A percentile compares a stretch with the other conserved stretches of the same genome.
These are phyloP conservation scores for Synergus itoensis DNA, from an alignment of 2,888 invertebrate genomes.

Conservation along the genomic window DNA sequence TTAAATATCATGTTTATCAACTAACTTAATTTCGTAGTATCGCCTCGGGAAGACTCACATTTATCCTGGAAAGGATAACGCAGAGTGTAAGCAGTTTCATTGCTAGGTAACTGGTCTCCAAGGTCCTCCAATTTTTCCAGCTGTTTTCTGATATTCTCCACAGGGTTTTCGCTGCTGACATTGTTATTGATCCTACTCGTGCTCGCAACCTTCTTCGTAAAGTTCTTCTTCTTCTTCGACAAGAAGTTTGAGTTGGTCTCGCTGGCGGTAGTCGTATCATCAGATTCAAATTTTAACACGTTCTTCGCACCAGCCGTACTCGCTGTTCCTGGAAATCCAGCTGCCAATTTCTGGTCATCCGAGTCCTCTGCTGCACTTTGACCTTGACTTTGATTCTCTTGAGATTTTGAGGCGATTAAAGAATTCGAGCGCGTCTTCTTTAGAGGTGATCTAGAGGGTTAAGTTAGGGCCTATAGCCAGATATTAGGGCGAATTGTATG, in stretches of 20 bases:
- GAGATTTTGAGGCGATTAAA: slow-evolving; percentile 67
- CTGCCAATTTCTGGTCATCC: slow-evolving; percentile 54
- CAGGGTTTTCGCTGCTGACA: slow-evolving; percentile 79
- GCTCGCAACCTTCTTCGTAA: slow-evolving; percentile 72
- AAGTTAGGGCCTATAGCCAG: slow-evolving; percentile 78
- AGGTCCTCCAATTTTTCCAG: slow-evolving; percentile 89
- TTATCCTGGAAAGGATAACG: slow-evolving; percentile 90
- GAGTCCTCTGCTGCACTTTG: slow-evolving; percentile 60
- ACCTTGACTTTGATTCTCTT: slow-evolving; percentile 60
- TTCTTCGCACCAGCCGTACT: slow-evolving; percentile 55
- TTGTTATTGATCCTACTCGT: slow-evolving; percentile 68
- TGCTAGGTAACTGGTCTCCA: slow-evolving; percentile 89
- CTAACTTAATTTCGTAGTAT: slow-evolving; percentile 41
- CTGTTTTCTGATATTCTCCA: slow-evolving; percentile 89
- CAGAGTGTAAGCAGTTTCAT: slow-evolving; percentile 86
- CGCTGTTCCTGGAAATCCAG: slow-evolving; percentile 60
- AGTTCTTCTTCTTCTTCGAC: slow-evolving; percentile 66
- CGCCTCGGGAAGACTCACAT: slow-evolving; percentile 75
- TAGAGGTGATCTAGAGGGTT: slow-evolving; percentile 75
- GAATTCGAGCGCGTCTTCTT: slow-evolving; percentile 72
- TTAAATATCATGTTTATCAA: slow-evolving; percentile 25
- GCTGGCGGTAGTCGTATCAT: slow-evolving; percentile 75
- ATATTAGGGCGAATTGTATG: slow-evolving; percentile 77
- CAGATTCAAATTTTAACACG: slow-evolving; percentile 71
- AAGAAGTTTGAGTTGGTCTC: slow-evolving; percentile 73